A percentile compares a stretch with the other conserved stretches of the same genome.
Evolutionary conservation across 2,113 vertebrate species (phyloP).

Genomic region (Jaculus jaculus): DNA sequence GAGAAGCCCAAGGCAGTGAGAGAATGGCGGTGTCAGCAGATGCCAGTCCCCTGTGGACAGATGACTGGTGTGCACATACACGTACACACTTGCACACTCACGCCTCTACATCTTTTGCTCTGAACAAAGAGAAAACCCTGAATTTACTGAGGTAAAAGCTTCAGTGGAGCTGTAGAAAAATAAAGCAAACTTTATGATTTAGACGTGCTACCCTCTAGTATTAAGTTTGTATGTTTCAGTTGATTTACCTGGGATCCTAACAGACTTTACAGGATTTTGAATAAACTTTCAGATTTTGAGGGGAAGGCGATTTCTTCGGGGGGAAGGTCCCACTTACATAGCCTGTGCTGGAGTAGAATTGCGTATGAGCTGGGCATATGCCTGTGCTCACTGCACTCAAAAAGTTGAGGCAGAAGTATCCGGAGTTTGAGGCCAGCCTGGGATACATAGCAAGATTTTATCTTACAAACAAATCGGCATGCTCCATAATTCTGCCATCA

Average conservation of each 20-base stretch:
- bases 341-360: neutral
- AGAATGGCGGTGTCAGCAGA: neutral
- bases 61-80: neutral
- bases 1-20: neutral
- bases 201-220: neutral
- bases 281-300: neutral
- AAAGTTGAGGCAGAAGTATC: too few species aligned
- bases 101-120: neutral
- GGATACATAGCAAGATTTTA: neutral
- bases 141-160: neutral
- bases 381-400: too few species aligned
- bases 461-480: neutral
- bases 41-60: neutral
- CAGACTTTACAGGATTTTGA: neutral
- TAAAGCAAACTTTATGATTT: neutral
- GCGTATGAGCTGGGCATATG: too few species aligned
- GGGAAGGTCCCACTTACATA: neutral
- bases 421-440: neutral
- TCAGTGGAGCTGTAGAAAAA: neutral
- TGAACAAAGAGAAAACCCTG: neutral
- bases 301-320: neutral
- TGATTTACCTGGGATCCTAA: neutral
- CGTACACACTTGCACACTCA: neutral
- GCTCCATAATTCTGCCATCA: neutral
- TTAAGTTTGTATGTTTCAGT: slow-evolving; percentile 1